Evolutionary conservation across 2,888 invertebrate genomes (phyloP), one percentile per base, ranked within the genome.

Genomic region (Oligia strigilis): DNA sequence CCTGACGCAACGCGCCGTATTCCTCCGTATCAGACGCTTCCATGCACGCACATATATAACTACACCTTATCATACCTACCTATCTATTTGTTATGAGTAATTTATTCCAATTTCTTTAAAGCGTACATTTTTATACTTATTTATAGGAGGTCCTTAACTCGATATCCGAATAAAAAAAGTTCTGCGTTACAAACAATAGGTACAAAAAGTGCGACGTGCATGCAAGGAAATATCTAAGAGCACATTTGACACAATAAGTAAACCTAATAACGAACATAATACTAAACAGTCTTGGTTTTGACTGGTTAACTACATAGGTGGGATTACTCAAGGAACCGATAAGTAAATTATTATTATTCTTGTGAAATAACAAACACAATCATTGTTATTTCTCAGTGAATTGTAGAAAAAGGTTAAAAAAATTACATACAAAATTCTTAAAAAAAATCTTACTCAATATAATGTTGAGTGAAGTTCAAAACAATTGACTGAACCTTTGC

Each of bases 111-210:
- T 96, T 96, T 97, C 96, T 95, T 97, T 97, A 97, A 97, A 97
- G 97, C 97, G 97, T 97, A 97, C 96, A 96, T 96, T 97, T 94
- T 97, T 96, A 96, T 97, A 93, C 95, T 96, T 96, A 96, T 92
- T 92, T 92, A 94, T 95, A 96, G 94, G 94, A 96, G 95, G 94
- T 96, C 93, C 96, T 95, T 95, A 96, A 92, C 90, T 92, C 93
- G 94, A 94, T 94, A 94, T 94, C 89, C 89, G 92, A 93, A 93
- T 94, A 87, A 92, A 93, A 93, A 91, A 92, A 89, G 90, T 78
- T 90, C 89, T 90, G 92, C 87, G 79, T 92, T 89, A 91, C 89
- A 94, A 93, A 94, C 89, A 92, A 94, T 91, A 92, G 91, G 92
- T 92, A 93, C 92, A 93, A 92, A 92, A 91, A 92, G 94, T 95